phyloP scores from a whole-genome alignment of 2,797 vertebrate genomes.

The Poliocrania exsul region DNA sequence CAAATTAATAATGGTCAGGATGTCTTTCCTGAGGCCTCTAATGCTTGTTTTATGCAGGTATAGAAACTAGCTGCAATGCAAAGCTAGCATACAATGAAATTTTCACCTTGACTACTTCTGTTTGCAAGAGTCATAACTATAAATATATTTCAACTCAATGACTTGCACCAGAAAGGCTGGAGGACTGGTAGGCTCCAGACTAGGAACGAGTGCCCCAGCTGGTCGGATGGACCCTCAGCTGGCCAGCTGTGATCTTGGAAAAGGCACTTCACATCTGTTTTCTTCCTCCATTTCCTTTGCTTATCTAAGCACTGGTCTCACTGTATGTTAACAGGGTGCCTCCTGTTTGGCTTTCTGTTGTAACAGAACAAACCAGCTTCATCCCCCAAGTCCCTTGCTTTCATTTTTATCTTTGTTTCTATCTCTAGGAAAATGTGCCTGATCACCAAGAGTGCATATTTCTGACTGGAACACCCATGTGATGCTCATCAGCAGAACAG shows the following conservation, averaged over 20 bases:
- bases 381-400: neutral
- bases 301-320: constrained; percentile 15
- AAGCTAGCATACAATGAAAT: neutral
- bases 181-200: neutral
- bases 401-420: neutral
- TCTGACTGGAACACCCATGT: neutral
- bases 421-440: neutral
- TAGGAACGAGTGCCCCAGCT: neutral
- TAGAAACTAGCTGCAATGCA: neutral
- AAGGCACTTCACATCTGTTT: constrained; percentile 24
- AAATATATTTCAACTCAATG: neutral
- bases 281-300: constrained; percentile 26
- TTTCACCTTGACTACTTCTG: neutral
- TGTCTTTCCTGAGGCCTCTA: neutral
- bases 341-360: neutral
- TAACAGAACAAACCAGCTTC: neutral
- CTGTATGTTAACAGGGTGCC: neutral
- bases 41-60: neutral
- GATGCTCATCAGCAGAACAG: neutral
- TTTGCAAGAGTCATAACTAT: neutral
- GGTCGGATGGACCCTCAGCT: neutral
- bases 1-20: neutral
- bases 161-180: neutral
- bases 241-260: neutral
- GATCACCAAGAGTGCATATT: neutral